Percentiles rank a stretch among this genome's conserved stretches.
These are phyloP conservation scores for Epizoanthus rinbou DNA, from an alignment of 92 coral and sea anemone species.

Conservation along the genomic window DNA sequence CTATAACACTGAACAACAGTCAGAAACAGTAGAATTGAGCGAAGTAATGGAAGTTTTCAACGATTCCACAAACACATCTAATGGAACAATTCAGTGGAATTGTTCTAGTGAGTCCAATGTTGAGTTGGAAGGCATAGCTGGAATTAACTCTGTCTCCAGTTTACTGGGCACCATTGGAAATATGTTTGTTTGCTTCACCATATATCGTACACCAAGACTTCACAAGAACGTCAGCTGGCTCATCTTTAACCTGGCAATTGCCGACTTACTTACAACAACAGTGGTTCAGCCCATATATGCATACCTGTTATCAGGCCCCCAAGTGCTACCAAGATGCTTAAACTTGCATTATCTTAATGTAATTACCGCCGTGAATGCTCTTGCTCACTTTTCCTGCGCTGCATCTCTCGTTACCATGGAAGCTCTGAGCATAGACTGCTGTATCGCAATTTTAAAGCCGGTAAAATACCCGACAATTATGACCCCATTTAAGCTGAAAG, in stretches of 20 bases:
- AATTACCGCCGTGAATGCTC: not conserved
- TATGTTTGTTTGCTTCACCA: not conserved
- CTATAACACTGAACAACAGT: too few species aligned
- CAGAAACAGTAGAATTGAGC: too few species aligned
- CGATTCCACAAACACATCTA: not conserved
- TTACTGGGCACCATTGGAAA: slow-evolving; percentile 5
- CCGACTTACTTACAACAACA: not conserved
- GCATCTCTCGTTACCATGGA: slow-evolving; percentile 21
- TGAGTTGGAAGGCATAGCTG: not conserved
- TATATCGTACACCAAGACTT: slow-evolving; percentile 1
- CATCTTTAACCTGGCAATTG: slow-evolving; percentile 10
- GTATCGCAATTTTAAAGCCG: slow-evolving; percentile 22
- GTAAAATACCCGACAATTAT: not conserved
- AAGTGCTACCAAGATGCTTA: too few species aligned
- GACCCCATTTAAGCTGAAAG: slow-evolving; percentile 11
- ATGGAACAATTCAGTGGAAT: not conserved
- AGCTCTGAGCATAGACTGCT: slow-evolving; percentile 37
- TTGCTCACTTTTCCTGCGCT: slow-evolving; percentile 6
- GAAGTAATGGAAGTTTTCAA: too few species aligned
- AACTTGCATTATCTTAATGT: too few species aligned
- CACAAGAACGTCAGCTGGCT: slow-evolving; percentile 7
- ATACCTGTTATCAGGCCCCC: not conserved
- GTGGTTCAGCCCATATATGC: not conserved
- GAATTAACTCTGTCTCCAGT: not conserved
- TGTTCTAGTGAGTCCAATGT: not conserved